Evolutionary conservation across 2,888 invertebrate genomes (phyloP).

Genomic region (Ptilodon capucinus): DNA sequence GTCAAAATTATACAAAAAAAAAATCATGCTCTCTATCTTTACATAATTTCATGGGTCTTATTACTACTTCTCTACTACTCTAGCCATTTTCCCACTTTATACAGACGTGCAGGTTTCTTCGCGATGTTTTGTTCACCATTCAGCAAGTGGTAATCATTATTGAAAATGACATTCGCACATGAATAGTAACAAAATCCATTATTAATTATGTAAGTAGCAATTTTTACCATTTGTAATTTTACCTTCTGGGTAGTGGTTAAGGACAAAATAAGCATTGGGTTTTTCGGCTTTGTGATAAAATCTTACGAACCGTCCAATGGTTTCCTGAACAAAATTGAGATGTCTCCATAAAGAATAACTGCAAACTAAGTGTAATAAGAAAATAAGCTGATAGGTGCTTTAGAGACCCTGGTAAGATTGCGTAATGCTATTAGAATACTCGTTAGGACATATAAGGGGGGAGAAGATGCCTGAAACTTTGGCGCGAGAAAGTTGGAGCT

Average conservation of each 20-base stretch:
- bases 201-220: too few species aligned
- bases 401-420: not conserved
- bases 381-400: not conserved
- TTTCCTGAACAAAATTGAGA: constrained; percentile 3
- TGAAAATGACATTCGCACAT: too few species aligned
- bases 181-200: too few species aligned
- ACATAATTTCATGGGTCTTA: too few species aligned
- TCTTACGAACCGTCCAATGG: constrained; percentile 20
- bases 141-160: too few species aligned
- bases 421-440: not conserved
- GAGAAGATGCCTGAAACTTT: constrained; percentile 13
- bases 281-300: constrained; percentile 27
- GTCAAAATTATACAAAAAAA: too few species aligned
- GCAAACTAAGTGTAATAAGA: constrained; percentile 2
- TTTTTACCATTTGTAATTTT: too few species aligned
- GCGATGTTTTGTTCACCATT: too few species aligned
- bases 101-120: too few species aligned
- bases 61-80: too few species aligned
- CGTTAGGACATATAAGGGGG: not conserved
- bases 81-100: too few species aligned
- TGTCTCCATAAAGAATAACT: constrained; percentile 13
- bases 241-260: constrained; percentile 10
- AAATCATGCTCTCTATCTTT: not conserved
- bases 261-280: constrained; percentile 15
- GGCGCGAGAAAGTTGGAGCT: constrained; percentile 3